Evolutionary conservation across 2,797 vertebrate species (phyloP).

Genomic region (Anas bahamensis): DNA sequence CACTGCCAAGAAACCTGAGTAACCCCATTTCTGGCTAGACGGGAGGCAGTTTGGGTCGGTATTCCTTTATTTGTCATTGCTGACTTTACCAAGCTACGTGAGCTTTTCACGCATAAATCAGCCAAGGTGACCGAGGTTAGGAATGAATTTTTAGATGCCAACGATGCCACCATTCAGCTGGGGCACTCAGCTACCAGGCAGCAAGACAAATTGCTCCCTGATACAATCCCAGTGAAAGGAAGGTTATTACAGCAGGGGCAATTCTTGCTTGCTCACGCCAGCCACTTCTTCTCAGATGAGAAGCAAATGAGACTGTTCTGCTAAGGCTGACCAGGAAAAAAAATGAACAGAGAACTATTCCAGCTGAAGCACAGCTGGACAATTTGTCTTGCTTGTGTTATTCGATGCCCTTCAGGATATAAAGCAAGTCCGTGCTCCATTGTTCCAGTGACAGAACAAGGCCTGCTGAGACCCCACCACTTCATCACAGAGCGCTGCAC

Average conservation of each 20-base stretch:
- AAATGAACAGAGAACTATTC: constrained; percentile 16
- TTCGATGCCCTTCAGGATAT: constrained; percentile 30
- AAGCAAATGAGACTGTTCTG: constrained; percentile 9
- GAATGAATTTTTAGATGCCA: constrained; percentile 26
- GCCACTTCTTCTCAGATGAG: background rate
- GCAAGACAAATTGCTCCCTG: background rate
- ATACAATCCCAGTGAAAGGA: background rate
- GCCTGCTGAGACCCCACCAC: constrained; percentile 32
- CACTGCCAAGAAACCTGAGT: background rate
- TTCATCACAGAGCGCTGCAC: constrained; percentile 17
- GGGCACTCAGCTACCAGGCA: background rate
- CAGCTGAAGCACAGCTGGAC: constrained; percentile 48
- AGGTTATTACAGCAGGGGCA: background rate
- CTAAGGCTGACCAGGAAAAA: background rate
- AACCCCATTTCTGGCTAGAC: background rate
- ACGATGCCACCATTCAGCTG: background rate
- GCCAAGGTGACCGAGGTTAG: constrained; percentile 30
- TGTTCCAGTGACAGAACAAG: constrained; percentile 46
- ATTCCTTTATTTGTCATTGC: constrained; percentile 19
- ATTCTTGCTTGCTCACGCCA: constrained; percentile 3
- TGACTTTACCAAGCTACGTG: constrained; percentile 29
- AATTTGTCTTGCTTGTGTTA: constrained; percentile 38
- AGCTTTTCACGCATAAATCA: constrained; percentile 42
- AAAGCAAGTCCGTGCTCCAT: constrained; percentile 22
- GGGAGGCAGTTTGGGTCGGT: background rate